Evolutionary conservation across 2,113 vertebrate genomes (phyloP).

Genomic region (Sapayoa aenigma): DNA sequence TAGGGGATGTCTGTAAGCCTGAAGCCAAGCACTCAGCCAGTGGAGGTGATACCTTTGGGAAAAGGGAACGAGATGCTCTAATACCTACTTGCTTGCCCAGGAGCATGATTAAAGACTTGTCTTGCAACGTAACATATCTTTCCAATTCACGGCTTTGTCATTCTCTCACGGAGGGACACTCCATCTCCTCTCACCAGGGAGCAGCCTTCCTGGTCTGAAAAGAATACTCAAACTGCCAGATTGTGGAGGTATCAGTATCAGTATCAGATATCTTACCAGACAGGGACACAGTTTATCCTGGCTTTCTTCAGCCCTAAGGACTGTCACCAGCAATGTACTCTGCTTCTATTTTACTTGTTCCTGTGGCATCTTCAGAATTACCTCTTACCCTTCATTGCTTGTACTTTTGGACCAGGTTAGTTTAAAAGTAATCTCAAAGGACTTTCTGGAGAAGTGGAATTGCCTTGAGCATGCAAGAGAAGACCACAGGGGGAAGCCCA

Average conservation of each 20-base stretch:
- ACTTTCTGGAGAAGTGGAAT: not conserved
- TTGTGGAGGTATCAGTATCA: not conserved
- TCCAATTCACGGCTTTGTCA: not conserved
- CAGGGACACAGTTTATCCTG: not conserved
- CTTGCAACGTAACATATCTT: accelerated
- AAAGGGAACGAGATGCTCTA: not conserved
- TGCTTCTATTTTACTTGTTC: not conserved
- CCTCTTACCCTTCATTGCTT: not conserved
- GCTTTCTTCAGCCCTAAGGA: not conserved
- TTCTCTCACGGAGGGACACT: not conserved
- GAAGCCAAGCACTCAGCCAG: not conserved
- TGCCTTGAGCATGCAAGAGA: not conserved
- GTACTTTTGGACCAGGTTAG: not conserved
- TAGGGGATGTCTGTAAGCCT: not conserved
- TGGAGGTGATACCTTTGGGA: not conserved
- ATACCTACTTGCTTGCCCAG: not conserved
- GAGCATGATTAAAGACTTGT: not conserved
- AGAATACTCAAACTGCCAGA: not conserved
- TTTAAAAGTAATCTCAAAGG: not conserved
- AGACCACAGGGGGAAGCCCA: not conserved
- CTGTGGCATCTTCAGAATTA: not conserved
- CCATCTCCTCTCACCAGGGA: not conserved
- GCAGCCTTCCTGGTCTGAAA: not conserved
- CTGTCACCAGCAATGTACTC: not conserved
- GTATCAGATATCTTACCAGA: not conserved